Base-by-base conservation (phyloP, 1,140 invertebrate species). In the Homalodisca vitripennis region DNA sequence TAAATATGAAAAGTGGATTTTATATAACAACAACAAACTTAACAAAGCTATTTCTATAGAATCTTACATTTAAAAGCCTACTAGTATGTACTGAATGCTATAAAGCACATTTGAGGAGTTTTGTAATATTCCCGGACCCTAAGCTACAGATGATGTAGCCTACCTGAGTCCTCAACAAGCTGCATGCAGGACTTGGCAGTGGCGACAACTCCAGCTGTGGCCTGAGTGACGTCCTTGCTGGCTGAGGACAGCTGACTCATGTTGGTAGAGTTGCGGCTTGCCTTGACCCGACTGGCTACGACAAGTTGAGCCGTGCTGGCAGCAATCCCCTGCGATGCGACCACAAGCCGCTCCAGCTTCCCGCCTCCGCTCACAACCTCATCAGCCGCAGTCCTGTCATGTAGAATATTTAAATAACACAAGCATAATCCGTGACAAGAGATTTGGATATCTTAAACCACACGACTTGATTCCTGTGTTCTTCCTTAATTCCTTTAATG, bases 221-320 rank as follows among this genome's bases (percentile, higher is more conserved):
- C 91, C 75, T 89, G 86, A 27, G 94, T 95, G 0, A 99, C 97
- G 63, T 84, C 85, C 73, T 92, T 90, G 6, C 94, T 96, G 0
- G 97, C 95, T 69, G 87, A 82, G 0, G 92, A 91, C 48, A 99
- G 82, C 62, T 89, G 86, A 3, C 83, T 75, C 53, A 99, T 81
- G 79, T 92, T 93, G 70, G 82, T 79, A 73, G 94, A 95, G 66
- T 89, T 86, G 70, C 89, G 85, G 70, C 94, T 89, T 2, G 98
- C 95, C 78, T 95, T 93, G 0, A 96, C 94, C 74, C 93, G 87
- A 73, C 94, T 97, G 0, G 97, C 94, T 14, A 98, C 95, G 22
- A 98, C 97, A 55, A 99, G 82, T 80, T 99, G 97, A 34, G 96
- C 95, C 2, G 97, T 98, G 72, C 93, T 95, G 3, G 96, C 98